Evolutionary conservation across 2,797 vertebrate species (phyloP).

Genomic region (Aplochiton taeniatus): DNA sequence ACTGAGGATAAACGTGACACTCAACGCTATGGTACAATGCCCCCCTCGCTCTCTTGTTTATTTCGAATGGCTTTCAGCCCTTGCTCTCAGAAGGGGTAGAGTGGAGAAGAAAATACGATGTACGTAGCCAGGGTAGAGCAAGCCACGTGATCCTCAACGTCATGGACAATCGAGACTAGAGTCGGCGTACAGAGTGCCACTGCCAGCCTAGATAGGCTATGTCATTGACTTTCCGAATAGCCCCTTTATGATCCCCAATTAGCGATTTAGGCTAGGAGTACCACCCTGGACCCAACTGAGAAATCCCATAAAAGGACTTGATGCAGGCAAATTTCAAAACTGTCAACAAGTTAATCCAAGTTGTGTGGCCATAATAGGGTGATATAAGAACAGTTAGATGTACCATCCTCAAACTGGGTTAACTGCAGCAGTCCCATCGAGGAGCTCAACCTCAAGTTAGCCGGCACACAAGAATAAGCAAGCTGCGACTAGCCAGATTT

Average conservation of each 20-base stretch:
- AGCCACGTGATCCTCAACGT: conserved; percentile 78
- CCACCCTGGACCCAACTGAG: too few species aligned
- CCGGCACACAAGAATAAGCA: too few species aligned
- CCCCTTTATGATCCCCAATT: conserved; percentile 20
- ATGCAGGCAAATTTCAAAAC: too few species aligned
- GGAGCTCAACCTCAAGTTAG: too few species aligned
- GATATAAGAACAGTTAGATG: too few species aligned
- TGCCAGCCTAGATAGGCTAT: conserved; percentile 23
- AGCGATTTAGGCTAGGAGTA: too few species aligned
- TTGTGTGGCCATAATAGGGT: too few species aligned
- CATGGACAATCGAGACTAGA: conserved; percentile 68
- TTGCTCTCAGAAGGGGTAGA: conserved; percentile 22
- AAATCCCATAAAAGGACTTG: too few species aligned
- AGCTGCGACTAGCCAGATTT: too few species aligned
- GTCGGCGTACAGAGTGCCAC: conserved; percentile 70
- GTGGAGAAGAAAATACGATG: conserved; percentile 77
- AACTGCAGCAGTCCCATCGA: too few species aligned
- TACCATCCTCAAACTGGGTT: too few species aligned
- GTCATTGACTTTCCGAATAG: neutral
- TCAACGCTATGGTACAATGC: conserved; percentile 41
- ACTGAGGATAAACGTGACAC: conserved; percentile 57
- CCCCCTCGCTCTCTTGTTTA: conserved; percentile 69
- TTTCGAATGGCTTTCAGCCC: conserved; percentile 65
- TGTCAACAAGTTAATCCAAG: too few species aligned
- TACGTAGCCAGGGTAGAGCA: conserved; percentile 75